Evolutionary conservation across 92 coral and sea anemone genomes (phyloP), one percentile per base, ranked within the genome.

Genomic region (Galaxea fascicularis): DNA sequence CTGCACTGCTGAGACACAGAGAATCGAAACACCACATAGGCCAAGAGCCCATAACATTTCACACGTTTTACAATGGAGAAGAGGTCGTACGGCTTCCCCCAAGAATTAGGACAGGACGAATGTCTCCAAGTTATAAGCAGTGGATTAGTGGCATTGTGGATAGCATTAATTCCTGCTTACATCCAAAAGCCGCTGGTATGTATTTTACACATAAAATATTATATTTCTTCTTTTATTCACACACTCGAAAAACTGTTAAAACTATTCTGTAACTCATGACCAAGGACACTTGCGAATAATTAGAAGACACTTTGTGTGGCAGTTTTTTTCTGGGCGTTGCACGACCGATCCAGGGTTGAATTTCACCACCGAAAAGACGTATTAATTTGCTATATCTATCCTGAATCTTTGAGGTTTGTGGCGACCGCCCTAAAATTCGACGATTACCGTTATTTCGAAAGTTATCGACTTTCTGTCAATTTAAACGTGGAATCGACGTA

Each of bases 111-210:
- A 83, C 39, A 74, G 80, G 87, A 63, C 29, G 79, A 52, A 64
- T 74, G 62, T 54, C 74, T 64, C 18, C 28, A 44, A 74, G 28
- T 20, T 73, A 73, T n/a, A 83, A 74, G 54, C 80, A 72, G 46
- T 73, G 87, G 87, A 65, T 83, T 24, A 45, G 72, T 83, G 87
- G 87, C 44, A 45, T 73, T 62, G 74, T 62, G 81, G 81, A 73
- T 25, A 83, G 58, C 24, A 59, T 62, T 12, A 77, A 77, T 60
- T 77, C 82, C 10, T 77, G 25, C 25, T 69, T 82, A 22, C 79
- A 82, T 71, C 86, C 86, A 54, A 82, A 82, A 71, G 79, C 86
- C 58, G 57, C 77, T 25, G 86, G 86, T 71, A 82, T 18, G 79
- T 77, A 77, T 26, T 59, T 54, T 3, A 16, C 62, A 56, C n/a